A percentile compares a stretch with the other conserved stretches of the same genome.
phyloP scores from a whole-genome alignment of 2,113 vertebrate species.

The Synchiropus splendidus region DNA sequence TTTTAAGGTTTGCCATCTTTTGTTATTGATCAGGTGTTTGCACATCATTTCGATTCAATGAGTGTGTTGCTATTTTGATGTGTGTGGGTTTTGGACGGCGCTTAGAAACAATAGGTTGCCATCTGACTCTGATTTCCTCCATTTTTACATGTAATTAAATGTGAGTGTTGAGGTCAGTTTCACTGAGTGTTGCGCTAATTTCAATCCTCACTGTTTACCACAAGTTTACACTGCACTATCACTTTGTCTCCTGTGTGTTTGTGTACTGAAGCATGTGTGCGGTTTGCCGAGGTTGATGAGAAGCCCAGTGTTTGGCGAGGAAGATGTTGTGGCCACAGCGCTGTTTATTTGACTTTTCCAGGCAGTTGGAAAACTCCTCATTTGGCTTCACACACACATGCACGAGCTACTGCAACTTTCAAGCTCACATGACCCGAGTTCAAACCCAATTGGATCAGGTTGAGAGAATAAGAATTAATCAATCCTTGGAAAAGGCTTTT shows the following conservation, averaged over 20 bases:
- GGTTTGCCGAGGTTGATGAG: constrained; percentile 42
- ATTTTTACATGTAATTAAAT: constrained; percentile 18
- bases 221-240: constrained; percentile 14
- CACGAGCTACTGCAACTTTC: constrained; percentile 6
- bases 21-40: constrained; percentile 5
- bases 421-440: too few relatives aligned
- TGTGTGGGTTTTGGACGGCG: too few relatives aligned
- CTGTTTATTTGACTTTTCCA: constrained; percentile 38
- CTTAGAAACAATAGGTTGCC: too few relatives aligned
- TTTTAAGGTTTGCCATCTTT: constrained; percentile 1
- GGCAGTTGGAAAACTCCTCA: too few relatives aligned
- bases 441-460: constrained; percentile 25
- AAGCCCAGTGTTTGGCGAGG: constrained; percentile 44
- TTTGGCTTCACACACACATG: too few relatives aligned
- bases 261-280: constrained; percentile 14
- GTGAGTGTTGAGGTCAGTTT: constrained; percentile 40
- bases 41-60: too few relatives aligned
- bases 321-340: constrained; percentile 25
- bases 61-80: too few relatives aligned
- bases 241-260: constrained; percentile 19
- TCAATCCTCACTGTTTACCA: neutral
- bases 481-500: constrained; percentile 28
- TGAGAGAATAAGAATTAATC: constrained; percentile 34
- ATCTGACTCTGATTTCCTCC: too few relatives aligned
- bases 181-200: too few relatives aligned